Base-by-base conservation (phyloP, 2,888 invertebrate species). In the Byasa hedistus region DNA sequence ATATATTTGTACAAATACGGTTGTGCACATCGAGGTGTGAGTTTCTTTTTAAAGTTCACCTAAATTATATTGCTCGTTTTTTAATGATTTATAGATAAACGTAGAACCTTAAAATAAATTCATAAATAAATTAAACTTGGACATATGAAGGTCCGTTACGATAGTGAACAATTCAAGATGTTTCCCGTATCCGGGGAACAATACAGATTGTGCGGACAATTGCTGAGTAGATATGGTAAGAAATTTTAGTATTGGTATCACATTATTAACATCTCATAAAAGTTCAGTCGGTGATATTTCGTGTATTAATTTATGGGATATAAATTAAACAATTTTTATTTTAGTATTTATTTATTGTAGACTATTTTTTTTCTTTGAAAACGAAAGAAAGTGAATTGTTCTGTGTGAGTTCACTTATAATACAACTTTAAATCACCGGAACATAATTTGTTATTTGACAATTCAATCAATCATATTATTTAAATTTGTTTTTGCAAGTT, bases 181-280 rank as follows among this genome's bases (percentile, higher is more conserved):
- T 70, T 71, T 63, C 64, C 69, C 32, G 71, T 69, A 39, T 61
- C 65, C 52, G 74, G 75, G 57, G 76, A 75, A 15, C 74, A 73
- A 60, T 51, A 69, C 68, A 69, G 75, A 65, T 66, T 80, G 63
- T 88, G 88, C 69, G 74, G 71, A 56, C 61, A 70, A n/a, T 74
- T 89, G 57, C 81, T 88, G 48, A 81, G 75, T 70, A 83, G 84
- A 76, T 86, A 87, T 74, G 88, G 88, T 88, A 87, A 82, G 77
- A 61, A 57, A 58, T 57, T 65, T 67, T 24, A 36, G 51, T 62
- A 60, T 60, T 68, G 10, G 55, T 54, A 24, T 54, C 48, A 54
- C 21, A 52, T 27, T 1, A 54, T 61, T 3, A 23, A n/a, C 17
- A 17, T 23, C 22, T 55, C 7, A 55, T 24, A 4, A 17, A 23